Conservation (phyloP, 2,113 vertebrate genomes). For the Callipepla californica region DNA sequence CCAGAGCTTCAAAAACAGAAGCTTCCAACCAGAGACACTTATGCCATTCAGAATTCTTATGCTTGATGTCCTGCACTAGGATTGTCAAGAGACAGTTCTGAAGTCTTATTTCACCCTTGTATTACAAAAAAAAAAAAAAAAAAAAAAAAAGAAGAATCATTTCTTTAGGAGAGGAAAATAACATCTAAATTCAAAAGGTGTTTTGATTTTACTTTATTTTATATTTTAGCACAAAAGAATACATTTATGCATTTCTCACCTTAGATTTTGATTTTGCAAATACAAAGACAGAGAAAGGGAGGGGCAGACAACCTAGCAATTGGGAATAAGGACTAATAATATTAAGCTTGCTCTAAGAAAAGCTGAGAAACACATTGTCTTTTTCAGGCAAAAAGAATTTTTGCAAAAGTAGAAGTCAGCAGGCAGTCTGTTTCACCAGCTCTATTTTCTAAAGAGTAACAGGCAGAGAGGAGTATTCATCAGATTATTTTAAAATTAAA, state of each 20-base stretch:
- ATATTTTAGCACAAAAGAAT: neutral
- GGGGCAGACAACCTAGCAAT: neutral
- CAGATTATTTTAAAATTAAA: neutral
- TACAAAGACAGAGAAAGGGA: neutral
- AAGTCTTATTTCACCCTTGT: neutral
- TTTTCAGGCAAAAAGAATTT: neutral
- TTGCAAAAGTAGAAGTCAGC: neutral
- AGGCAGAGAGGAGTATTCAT: neutral
- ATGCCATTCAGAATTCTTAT: neutral
- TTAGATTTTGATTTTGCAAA: neutral
- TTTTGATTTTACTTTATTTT: neutral
- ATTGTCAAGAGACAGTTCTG: neutral
- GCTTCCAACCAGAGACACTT: neutral
- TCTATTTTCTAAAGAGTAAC: neutral
- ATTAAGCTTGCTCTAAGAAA: neutral
- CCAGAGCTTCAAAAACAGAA: neutral
- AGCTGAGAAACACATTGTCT: neutral
- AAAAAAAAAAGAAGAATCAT: accelerated
- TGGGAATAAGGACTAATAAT: neutral
- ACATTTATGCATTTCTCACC: neutral
- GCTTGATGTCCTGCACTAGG: neutral
- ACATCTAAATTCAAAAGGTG: neutral
- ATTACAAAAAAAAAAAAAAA: neutral
- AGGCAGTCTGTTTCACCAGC: neutral
- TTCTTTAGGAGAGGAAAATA: neutral